Evolutionary conservation across 2,888 invertebrate species (phyloP).

Genomic region (Aricia artaxerxes): DNA sequence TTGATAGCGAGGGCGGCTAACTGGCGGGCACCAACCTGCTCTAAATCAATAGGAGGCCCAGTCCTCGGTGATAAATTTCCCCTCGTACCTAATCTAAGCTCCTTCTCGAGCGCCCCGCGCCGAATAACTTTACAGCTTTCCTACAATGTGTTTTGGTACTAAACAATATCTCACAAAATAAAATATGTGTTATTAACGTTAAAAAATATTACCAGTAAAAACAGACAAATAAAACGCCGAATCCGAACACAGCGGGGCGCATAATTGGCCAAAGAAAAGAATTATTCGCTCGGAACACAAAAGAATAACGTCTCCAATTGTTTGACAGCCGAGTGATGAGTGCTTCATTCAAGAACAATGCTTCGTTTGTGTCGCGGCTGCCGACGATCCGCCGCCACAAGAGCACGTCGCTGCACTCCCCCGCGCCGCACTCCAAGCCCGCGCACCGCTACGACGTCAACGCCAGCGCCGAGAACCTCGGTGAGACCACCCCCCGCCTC

Average conservation of each 20-base stretch:
- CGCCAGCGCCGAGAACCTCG: slow-evolving; percentile 87
- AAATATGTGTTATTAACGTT: not conserved
- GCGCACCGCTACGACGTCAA: slow-evolving; percentile 86
- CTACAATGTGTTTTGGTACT: not conserved
- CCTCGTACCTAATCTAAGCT: slow-evolving; percentile 21
- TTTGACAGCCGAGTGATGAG: slow-evolving; percentile 83
- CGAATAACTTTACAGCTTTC: slow-evolving; percentile 11
- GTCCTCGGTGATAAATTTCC: slow-evolving; percentile 10
- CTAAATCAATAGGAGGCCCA: slow-evolving; percentile 14
- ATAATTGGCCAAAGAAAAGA: not conserved
- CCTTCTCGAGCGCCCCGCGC: not conserved
- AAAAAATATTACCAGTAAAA: not conserved
- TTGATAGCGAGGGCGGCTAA: slow-evolving; percentile 21
- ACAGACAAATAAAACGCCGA: not conserved
- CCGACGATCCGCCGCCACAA: slow-evolving; percentile 92
- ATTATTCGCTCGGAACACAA: slow-evolving; percentile 16
- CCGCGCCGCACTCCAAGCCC: slow-evolving; percentile 83
- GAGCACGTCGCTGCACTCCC: slow-evolving; percentile 88
- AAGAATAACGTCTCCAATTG: slow-evolving; percentile 43
- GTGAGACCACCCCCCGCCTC: slow-evolving; percentile 64
- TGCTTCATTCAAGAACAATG: slow-evolving; percentile 95
- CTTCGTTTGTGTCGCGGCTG: slow-evolving; percentile 94
- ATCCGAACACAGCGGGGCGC: not conserved
- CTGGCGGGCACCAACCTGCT: slow-evolving; percentile 21
- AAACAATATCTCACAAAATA: not conserved